phyloP scores from a whole-genome alignment of 1,140 invertebrate species.

The Triops cancriformis region DNA sequence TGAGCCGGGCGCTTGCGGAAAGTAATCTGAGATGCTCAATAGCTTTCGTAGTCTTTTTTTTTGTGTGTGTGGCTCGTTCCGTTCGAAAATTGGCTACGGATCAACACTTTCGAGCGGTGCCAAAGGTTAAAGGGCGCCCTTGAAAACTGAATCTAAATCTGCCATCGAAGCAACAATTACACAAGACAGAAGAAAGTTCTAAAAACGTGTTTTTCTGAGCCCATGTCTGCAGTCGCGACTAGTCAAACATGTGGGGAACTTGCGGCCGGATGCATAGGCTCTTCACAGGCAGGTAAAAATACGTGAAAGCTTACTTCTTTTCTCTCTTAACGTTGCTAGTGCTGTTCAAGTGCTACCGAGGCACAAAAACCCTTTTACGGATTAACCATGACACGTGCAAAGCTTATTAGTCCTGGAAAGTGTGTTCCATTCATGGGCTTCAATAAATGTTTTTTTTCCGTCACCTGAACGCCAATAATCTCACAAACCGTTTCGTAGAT shows the following conservation, averaged over 20 bases:
- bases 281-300: background rate
- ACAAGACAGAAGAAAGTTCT: background rate
- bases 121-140: constrained; percentile 6
- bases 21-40: no score
- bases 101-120: background rate
- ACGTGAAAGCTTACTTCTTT: background rate
- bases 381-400: no score
- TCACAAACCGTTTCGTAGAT: no score
- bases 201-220: background rate
- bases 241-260: constrained; percentile 1
- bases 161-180: background rate
- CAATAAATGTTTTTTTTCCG: no score
- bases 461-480: no score
- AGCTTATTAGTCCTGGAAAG: no score
- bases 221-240: constrained; percentile 1
- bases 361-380: background rate
- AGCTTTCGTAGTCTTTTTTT: no score
- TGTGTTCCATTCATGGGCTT: no score
- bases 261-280: background rate
- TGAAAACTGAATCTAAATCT: constrained; percentile 14
- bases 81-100: background rate
- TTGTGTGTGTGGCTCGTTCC: no score
- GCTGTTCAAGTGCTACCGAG: background rate
- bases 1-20: no score
- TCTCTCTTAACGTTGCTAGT: background rate